These are phyloP conservation scores for Eulemur rubriventer DNA, from an alignment of 2,797 vertebrate genomes.

Conservation along the genomic window DNA sequence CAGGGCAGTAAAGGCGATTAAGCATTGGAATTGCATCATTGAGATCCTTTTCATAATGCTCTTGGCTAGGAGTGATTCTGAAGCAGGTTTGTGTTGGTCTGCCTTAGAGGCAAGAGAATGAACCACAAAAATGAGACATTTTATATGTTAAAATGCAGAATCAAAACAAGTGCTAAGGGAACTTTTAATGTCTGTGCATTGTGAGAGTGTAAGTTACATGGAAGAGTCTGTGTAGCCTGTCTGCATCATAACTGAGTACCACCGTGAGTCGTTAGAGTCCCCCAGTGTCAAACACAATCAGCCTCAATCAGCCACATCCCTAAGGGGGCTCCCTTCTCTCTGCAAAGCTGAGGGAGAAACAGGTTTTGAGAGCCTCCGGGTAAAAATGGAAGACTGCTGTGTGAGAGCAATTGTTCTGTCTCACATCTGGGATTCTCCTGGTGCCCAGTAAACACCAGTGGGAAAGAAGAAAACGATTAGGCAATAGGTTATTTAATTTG, in stretches of 20 bases:
- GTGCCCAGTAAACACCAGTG: background rate
- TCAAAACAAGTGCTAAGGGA: constrained; percentile 11
- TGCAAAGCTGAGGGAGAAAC: background rate
- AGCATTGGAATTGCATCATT: background rate
- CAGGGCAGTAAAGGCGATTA: background rate
- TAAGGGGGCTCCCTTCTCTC: background rate
- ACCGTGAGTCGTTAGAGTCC: background rate
- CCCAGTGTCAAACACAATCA: background rate
- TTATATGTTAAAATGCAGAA: background rate
- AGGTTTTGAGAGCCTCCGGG: background rate
- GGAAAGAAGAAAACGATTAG: background rate
- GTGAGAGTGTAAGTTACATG: background rate
- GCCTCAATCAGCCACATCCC: background rate
- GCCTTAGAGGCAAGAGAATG: background rate
- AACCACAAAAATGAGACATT: background rate
- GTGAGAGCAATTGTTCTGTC: background rate
- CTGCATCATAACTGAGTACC: background rate
- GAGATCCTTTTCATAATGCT: background rate
- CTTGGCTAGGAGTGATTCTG: background rate
- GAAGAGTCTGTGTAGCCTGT: background rate
- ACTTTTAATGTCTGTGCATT: background rate
- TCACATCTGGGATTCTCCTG: background rate
- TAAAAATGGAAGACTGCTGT: constrained; percentile 27
- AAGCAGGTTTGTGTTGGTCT: constrained; percentile 1
- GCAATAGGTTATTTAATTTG: constrained; percentile 51